A percentile compares a stretch with the other conserved stretches of the same genome.
phyloP scores from a whole-genome alignment of 2,113 vertebrate genomes.

The Grammomys dolichurus region DNA sequence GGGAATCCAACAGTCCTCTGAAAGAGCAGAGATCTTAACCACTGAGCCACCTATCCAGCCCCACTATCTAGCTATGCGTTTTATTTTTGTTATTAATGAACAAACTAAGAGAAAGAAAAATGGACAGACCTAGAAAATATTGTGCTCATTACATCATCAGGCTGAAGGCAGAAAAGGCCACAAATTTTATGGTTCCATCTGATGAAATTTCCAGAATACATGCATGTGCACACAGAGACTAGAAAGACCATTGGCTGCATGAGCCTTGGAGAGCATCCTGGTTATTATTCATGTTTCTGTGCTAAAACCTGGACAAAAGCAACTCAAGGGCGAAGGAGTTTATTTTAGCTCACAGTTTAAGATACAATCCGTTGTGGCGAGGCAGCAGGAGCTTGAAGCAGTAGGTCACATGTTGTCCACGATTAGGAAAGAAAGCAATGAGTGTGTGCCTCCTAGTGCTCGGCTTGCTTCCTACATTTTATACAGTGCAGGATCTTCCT shows the following conservation, averaged over 20 bases:
- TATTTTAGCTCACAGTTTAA: neutral
- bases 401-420: neutral
- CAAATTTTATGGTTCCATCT: neutral
- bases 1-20: neutral
- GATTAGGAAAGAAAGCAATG: neutral
- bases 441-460: neutral
- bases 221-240: neutral
- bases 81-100: neutral
- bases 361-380: neutral
- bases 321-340: neutral
- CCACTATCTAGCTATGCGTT: neutral
- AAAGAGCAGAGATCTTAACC: neutral
- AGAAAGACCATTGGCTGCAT: neutral
- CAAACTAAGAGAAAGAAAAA: neutral
- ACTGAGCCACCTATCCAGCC: neutral
- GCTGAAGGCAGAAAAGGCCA: constrained; percentile 4
- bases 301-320: neutral
- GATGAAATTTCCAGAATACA: neutral
- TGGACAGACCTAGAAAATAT: neutral
- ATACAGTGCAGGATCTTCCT: neutral
- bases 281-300: neutral
- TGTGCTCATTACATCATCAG: neutral
- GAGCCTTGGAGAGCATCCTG: neutral
- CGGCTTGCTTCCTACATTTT: neutral
- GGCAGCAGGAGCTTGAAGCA: neutral